Evolutionary conservation across 2,113 vertebrate genomes (phyloP), one percentile per base, ranked within the genome.

Genomic region (Rhinichthys klamathensis): DNA sequence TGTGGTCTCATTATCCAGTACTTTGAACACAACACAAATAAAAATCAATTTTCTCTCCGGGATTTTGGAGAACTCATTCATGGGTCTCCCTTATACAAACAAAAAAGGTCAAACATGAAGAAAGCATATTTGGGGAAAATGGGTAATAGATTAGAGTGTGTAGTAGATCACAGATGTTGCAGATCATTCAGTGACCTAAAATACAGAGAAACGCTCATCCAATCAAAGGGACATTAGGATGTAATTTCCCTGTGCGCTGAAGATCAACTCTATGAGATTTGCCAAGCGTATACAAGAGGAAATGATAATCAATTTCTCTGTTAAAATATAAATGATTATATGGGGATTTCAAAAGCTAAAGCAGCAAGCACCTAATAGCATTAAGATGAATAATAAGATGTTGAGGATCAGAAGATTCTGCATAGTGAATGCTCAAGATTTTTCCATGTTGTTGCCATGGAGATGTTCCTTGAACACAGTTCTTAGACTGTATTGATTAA

Each of bases 321-420:
- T 38, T 54, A 41, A 49, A 41, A 77, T n/a, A 49, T 13, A 65
- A 49, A 65, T 38, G 1, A n/a, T 67, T 77, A 16, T 84, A 25
- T 51, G n/a, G 30, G 27, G 35, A 44, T 27, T 63, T n/a, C 41
- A 65, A 49, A 65, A 35, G 38, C 30, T 11, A 32, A 25, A 70
- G 10, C 16, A 25, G 3, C n/a, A 35, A 35, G 58, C 30, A 12
- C 27, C 35, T n/a, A 58, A 79, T 49, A 41, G 13, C 21, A 77
- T 84, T 27, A 56, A 13, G 5, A 41, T 85, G 63, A 84, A 84
- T 67, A 12, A 63, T 6, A 63, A 80, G 8, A 61, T 41, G 35
- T 46, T 77, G 49, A 77, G 74, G 61, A 69, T 82, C 63, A 51
- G 80, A 69, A 82, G 41, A 82, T 72, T 18, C 46, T 58, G 65